Base-by-base conservation (phyloP, 2,888 invertebrate species). In the Taphrorychus bicolor region DNA sequence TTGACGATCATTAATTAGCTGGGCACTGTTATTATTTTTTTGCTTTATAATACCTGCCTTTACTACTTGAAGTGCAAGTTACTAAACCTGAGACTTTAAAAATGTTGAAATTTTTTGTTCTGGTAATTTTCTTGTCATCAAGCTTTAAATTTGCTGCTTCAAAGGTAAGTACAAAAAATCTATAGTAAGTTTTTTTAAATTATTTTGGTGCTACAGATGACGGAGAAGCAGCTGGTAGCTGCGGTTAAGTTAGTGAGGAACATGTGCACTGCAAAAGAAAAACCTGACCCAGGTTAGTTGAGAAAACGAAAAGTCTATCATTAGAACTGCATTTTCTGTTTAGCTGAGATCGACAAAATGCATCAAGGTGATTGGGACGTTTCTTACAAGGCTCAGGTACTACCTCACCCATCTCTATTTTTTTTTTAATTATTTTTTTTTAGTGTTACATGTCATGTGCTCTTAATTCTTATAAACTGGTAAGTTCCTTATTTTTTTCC, bases 181-280 rank as follows among this genome's bases (percentile, higher is more conserved):
- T n/a, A n/a, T n/a, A n/a, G n/a, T n/a, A n/a, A n/a, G n/a, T 45
- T 45, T 45, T 45, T 45, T 5, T 45, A 51, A 49, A 51, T 51
- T 19, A 9, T 2, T 51, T 19, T 45, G 32, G n/a, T n/a, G 11
- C 11, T 32, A 14, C 18, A 77, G 79, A 76, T 81, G 76, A 73
- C 73, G 9, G 80, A 80, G 66, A 88, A 88, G 63, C 91, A 91
- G 80, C 82, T 91, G 76, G 85, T 79, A 74, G 84, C 87, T 16
- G 86, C 89, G 0, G 86, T 86, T 0, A 87, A 85, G 78, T 82
- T 87, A 75, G 85, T 91, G 81, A 82, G 89, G 53, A 89, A 88
- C 75, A 82, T 86, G 0, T 91, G 91, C 72, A 82, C 86, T 66
- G 87, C 88, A 1, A 91, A 90, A 82, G 85, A 84, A 61, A 86